These are phyloP conservation scores for Thymelicus lineola DNA, from an alignment of 2,888 invertebrate genomes.

Conservation along the genomic window DNA sequence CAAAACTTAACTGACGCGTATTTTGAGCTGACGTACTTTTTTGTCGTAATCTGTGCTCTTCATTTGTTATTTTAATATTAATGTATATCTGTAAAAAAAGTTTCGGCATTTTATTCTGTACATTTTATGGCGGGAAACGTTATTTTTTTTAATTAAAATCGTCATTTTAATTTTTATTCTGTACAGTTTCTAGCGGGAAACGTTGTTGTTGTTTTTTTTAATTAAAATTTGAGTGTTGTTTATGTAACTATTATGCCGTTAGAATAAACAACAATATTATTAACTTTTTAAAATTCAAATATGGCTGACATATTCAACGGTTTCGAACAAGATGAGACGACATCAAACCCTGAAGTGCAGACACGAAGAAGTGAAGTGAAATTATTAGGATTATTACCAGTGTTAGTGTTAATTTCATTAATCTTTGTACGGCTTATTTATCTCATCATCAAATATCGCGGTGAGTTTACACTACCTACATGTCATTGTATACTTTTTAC, in stretches of 20 bases:
- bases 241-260: not conserved
- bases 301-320: constrained; percentile 24
- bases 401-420: constrained; percentile 62
- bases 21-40: constrained; percentile 26
- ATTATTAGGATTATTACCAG: constrained; percentile 58
- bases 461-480: constrained; percentile 52
- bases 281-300: constrained; percentile 3
- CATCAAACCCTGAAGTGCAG: constrained; percentile 13
- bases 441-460: constrained; percentile 63
- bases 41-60: constrained; percentile 8
- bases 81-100: not conserved
- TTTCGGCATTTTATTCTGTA: not conserved
- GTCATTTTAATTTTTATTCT: not conserved
- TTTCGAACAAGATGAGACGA: constrained; percentile 9
- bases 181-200: not conserved
- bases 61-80: not conserved
- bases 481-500: not conserved
- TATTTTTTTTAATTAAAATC: not conserved
- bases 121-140: not conserved
- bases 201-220: not conserved
- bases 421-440: constrained; percentile 66
- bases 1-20: constrained; percentile 27
- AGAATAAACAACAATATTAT: not conserved
- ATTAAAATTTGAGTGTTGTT: not conserved
- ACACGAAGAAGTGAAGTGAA: constrained; percentile 37